phyloP scores from a whole-genome alignment of 2,797 vertebrate species.

The Chaenodraco wilsoni region DNA sequence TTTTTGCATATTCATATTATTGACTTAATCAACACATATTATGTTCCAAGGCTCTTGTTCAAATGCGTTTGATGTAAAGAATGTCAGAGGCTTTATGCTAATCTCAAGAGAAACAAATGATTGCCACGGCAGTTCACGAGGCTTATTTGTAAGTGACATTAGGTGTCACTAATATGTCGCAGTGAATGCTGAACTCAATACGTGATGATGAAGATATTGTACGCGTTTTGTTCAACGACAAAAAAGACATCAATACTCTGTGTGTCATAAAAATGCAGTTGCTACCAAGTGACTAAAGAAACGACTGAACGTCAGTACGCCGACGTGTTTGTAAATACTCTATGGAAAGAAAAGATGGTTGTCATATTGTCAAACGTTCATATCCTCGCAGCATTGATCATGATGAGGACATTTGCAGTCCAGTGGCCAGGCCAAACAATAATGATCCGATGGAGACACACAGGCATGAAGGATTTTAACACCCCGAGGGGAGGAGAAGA shows the following conservation, averaged over 20 bases:
- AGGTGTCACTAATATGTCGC: neutral
- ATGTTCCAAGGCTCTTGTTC: conserved; percentile 30
- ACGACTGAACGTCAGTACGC: neutral
- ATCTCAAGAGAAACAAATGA: neutral
- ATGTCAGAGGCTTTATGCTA: conserved; percentile 2
- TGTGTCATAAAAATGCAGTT: no score
- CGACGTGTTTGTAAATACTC: no score
- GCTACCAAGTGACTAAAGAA: no score
- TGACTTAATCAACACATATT: conserved; percentile 28
- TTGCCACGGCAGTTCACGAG: neutral
- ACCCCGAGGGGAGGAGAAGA: conserved; percentile 2
- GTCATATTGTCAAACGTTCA: neutral
- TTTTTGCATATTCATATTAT: conserved; percentile 23
- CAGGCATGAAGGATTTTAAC: conserved; percentile 8
- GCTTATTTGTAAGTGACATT: neutral
- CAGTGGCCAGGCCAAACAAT: conserved; percentile 12
- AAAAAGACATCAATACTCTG: no score
- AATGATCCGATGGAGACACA: conserved; percentile 14
- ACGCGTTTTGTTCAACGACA: neutral
- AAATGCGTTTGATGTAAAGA: conserved; percentile 34
- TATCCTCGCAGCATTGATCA: neutral
- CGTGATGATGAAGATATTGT: neutral
- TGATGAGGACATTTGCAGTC: neutral
- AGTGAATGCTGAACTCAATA: no score
- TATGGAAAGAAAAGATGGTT: no score